A percentile compares a stretch with the other conserved stretches of the same genome.
phyloP scores from a whole-genome alignment of 2,888 invertebrate genomes.

The Lithosia quadra region DNA sequence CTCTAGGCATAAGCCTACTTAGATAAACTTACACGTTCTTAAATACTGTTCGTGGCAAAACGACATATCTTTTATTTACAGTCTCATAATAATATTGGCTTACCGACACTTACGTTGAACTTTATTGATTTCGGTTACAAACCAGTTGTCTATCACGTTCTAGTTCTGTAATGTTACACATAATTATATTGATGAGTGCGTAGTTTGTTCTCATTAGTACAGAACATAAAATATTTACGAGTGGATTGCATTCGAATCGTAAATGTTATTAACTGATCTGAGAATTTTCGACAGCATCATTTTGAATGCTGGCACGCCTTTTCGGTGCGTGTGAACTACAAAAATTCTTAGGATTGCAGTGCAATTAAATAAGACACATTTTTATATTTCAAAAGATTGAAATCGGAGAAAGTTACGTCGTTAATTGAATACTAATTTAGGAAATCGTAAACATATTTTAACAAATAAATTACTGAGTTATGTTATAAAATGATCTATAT shows the following conservation, averaged over 20 bases:
- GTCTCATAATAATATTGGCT: slow-evolving; percentile 41
- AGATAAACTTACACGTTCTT: slow-evolving; percentile 23
- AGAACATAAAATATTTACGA: slow-evolving; percentile 49
- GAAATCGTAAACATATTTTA: slow-evolving; percentile 34
- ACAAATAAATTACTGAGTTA: slow-evolving; percentile 7
- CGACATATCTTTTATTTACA: slow-evolving; percentile 35
- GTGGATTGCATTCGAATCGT: slow-evolving; percentile 32
- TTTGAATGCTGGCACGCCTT: slow-evolving; percentile 13
- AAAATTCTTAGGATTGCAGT: slow-evolving; percentile 23
- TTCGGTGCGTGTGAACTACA: slow-evolving; percentile 37
- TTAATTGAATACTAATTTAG: slow-evolving; percentile 33
- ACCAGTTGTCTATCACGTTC: slow-evolving; percentile 32
- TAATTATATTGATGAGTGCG: slow-evolving; percentile 22
- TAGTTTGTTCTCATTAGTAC: slow-evolving; percentile 48
- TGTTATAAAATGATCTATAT: slow-evolving; percentile 22
- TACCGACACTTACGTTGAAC: slow-evolving; percentile 33
- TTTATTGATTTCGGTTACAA: slow-evolving; percentile 21
- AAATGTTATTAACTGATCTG: slow-evolving; percentile 25
- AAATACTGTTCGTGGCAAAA: slow-evolving; percentile 23
- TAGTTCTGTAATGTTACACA: slow-evolving; percentile 26
- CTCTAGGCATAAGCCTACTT: neutral
- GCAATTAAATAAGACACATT: slow-evolving; percentile 29
- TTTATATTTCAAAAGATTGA: slow-evolving; percentile 31
- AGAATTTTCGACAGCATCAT: slow-evolving; percentile 6
- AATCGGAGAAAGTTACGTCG: slow-evolving; percentile 22